Conservation (phyloP, 2,888 invertebrate genomes). For the Imbricaverruca yamaguchii region DNA sequence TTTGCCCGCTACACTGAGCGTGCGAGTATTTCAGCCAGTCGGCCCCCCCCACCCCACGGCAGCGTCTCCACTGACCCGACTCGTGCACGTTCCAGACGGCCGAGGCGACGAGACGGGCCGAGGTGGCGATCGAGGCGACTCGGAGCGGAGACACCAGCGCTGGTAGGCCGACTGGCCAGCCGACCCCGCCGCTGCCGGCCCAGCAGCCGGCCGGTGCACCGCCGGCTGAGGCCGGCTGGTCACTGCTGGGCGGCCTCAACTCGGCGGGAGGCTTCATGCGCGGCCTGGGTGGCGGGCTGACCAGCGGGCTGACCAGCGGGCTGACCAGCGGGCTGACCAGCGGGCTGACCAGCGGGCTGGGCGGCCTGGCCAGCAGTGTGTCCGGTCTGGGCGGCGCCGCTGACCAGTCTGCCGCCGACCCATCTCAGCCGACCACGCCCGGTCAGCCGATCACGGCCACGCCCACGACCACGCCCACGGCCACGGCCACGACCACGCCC, state of each 20-base stretch:
- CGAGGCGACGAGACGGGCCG: not conserved
- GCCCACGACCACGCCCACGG: not conserved
- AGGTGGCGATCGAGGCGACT: not conserved
- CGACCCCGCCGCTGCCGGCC: not conserved
- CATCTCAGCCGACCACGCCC: not conserved
- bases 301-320: not conserved
- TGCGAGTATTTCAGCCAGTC: no score
- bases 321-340: not conserved
- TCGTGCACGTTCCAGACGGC: not conserved
- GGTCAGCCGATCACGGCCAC: not conserved
- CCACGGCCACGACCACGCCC: not conserved
- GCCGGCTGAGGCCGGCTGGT: not conserved
- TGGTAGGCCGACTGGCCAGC: not conserved
- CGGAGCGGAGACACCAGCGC: not conserved
- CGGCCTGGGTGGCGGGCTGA: not conserved
- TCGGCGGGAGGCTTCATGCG: not conserved
- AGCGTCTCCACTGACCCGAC: no score
- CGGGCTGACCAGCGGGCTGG: not conserved
- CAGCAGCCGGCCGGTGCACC: not conserved
- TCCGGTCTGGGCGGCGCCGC: not conserved
- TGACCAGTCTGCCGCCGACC: no score
- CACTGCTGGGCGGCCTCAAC: not conserved
- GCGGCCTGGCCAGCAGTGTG: not conserved
- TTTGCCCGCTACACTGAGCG: no score
- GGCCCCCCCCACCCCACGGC: no score